Evolutionary conservation across 1,140 invertebrate genomes (phyloP).

Genomic region (Orchesella cincta): DNA sequence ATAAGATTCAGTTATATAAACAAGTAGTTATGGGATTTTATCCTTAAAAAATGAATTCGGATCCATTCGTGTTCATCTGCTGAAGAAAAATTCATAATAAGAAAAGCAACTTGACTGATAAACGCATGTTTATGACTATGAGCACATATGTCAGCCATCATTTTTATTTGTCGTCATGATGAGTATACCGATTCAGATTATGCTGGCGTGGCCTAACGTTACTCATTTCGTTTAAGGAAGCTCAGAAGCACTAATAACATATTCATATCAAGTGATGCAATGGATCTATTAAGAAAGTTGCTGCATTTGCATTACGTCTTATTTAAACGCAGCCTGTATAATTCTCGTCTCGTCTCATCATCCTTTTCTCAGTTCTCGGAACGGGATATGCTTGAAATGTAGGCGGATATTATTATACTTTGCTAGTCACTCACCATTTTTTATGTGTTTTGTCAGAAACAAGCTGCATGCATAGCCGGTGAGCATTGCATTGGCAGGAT

Average conservation of each 20-base stretch:
- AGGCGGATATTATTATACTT: slow-evolving; percentile 26
- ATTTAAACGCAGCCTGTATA: not conserved
- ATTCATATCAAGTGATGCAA: too few species aligned
- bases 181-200: not conserved
- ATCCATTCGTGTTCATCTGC: too few species aligned
- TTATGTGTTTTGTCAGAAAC: not conserved
- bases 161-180: not conserved
- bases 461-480: not conserved
- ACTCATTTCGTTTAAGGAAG: not conserved
- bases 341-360: not conserved
- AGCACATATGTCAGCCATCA: slow-evolving; percentile 7
- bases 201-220: not conserved
- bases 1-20: too few species aligned
- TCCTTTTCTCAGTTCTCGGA: not conserved
- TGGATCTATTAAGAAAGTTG: too few species aligned
- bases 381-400: slow-evolving; percentile 14
- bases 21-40: too few species aligned
- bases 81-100: too few species aligned
- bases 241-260: not conserved
- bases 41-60: too few species aligned
- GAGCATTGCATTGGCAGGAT: not conserved
- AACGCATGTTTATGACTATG: too few species aligned
- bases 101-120: too few species aligned
- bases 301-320: too few species aligned
- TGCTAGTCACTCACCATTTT: not conserved